A percentile compares a stretch with the other conserved stretches of the same genome.
Evolutionary conservation across 2,888 invertebrate species (phyloP).

Genomic region (Biston betularia): DNA sequence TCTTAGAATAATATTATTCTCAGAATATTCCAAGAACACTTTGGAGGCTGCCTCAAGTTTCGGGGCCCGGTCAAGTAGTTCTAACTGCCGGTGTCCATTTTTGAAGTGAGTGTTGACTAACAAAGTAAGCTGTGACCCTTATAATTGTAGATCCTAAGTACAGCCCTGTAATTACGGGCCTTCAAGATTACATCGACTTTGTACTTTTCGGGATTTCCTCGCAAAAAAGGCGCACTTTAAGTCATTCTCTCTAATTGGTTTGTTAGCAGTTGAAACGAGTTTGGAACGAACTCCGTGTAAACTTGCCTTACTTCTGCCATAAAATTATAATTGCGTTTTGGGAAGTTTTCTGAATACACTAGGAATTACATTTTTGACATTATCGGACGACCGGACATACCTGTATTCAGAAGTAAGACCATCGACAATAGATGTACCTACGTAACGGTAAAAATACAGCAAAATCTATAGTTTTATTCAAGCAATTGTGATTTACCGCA

Average conservation of each 20-base stretch:
- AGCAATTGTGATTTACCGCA: too few species aligned
- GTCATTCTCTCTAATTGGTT: constrained; percentile 57
- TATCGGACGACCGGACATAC: neutral
- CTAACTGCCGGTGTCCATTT: constrained; percentile 41
- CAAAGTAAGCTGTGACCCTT: constrained; percentile 51
- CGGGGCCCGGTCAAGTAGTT: constrained; percentile 40
- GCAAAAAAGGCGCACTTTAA: constrained; percentile 47
- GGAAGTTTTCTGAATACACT: constrained; percentile 31
- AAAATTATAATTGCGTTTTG: constrained; percentile 53
- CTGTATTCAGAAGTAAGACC: neutral
- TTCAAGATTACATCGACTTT: constrained; percentile 50
- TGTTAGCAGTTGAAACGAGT: constrained; percentile 52
- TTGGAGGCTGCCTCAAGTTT: constrained; percentile 52
- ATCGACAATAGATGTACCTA: too few species aligned
- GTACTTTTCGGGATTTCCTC: constrained; percentile 42
- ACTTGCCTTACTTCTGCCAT: constrained; percentile 47
- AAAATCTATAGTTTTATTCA: too few species aligned
- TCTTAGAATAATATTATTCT: constrained; percentile 7
- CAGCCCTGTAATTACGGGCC: constrained; percentile 52
- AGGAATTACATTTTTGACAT: neutral
- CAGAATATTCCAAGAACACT: constrained; percentile 37
- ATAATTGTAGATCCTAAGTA: constrained; percentile 54
- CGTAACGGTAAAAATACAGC: too few species aligned
- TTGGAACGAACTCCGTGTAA: constrained; percentile 42
- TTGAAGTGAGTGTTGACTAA: constrained; percentile 55